Evolutionary conservation across 30 jellyfish, hydroid and myxozoan species (phyloP).

Genomic region (Calvadosia cruxmelitensis): DNA sequence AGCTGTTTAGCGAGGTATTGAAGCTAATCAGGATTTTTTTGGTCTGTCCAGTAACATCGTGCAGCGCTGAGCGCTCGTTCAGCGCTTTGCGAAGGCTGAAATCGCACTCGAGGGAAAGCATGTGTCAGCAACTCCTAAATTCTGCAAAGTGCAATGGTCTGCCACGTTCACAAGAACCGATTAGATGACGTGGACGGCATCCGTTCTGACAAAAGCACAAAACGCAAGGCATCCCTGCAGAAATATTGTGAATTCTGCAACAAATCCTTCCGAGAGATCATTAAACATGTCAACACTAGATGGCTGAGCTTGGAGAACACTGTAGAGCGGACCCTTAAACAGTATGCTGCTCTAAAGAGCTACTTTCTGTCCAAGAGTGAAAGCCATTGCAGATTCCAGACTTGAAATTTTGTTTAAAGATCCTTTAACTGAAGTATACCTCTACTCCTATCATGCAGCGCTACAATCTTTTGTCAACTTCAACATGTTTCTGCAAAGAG

Average conservation of each 20-base stretch:
- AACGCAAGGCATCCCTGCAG: conserved; percentile 12
- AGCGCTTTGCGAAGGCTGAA: no score
- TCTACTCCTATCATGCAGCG: conserved; percentile 5
- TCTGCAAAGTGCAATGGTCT: no score
- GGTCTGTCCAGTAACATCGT: no score
- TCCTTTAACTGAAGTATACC: neutral
- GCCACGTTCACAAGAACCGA: no score
- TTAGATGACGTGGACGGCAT: no score
- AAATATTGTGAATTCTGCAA: conserved; percentile 8
- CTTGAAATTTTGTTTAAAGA: neutral
- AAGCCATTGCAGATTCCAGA: neutral
- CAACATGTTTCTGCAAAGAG: neutral
- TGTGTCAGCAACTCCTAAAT: no score
- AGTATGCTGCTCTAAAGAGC: conserved; percentile 2
- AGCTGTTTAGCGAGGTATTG: no score
- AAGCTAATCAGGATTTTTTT: no score
- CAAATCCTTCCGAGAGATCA: conserved; percentile 1
- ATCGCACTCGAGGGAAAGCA: no score
- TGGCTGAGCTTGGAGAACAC: conserved; percentile 23
- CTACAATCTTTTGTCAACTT: conserved; percentile 4
- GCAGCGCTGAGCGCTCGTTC: no score
- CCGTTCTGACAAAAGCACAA: conserved; percentile 12
- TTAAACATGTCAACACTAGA: conserved; percentile 13
- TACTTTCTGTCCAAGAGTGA: conserved; percentile 2
- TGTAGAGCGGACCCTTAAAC: conserved; percentile 4